Evolutionary conservation across 2,888 invertebrate species (phyloP), one percentile per base, ranked within the genome.

Genomic region (Parascotia fuliginaria): DNA sequence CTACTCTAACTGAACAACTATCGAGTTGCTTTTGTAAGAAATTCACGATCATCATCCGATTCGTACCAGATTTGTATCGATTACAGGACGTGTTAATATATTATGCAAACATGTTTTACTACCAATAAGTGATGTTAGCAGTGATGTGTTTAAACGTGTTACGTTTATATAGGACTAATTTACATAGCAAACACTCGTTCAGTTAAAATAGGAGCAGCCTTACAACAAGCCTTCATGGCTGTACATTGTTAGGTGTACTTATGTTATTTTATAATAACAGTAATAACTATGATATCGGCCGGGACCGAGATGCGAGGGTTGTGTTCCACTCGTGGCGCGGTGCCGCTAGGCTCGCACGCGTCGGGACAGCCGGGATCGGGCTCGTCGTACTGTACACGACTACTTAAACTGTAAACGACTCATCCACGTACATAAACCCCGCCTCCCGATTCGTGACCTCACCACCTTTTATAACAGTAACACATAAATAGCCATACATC

Each of bases 201-300:
- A 87, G 84, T 83, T 82, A 84, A 79, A 81, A 79, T 76, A 68
- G 78, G 75, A 81, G 77, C 81, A 80, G 78, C 78, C 77, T 76
- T 70, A 79, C 76, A 76, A 72, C 57, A 72, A 79, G 77, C 79
- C 75, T 76, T 67, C 60, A 66, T 74, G 78, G 81, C 80, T 69
- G 60, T 70, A 73, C 68, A 55, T 52, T 59, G 44, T 53, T 47
- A 47, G 41, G 40, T 65, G 57, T 74, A 77, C 75, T 78, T 78
- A 76, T 73, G 71, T 69, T 75, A 75, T 70, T 73, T 71, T 68
- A 76, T 66, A 77, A 74, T 73, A 74, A 78, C 59, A 73, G 66
- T 59, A 60, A 65, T 55, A 49, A 65, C 54, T 65, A 58, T 78
- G 56, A 77, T 55, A 73, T 67, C 70, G 75, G 74, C 65, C 75